Base-by-base conservation (phyloP, 2,888 invertebrate species). In the Synergus laeviventris region DNA sequence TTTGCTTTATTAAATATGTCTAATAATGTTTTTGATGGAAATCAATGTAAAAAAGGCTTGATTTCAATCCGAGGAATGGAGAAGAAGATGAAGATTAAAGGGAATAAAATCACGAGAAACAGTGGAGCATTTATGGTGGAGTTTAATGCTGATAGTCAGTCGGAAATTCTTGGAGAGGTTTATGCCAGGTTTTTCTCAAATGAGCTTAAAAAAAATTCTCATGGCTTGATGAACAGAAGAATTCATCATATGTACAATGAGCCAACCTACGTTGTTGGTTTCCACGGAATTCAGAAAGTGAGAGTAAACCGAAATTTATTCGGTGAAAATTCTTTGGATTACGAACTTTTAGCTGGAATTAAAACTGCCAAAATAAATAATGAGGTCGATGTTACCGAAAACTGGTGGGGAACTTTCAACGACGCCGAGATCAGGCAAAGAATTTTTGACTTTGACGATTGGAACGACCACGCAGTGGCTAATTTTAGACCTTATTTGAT, bases 381-480 rank as follows among this genome's bases (percentile, higher is more conserved):
- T 86, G 93, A 94, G 61, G 92, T 99, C 75, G 96, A 99, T 88
- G 98, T 97, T 0, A 94, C 94, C 12, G 96, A 97, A 90, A 99
- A 99, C 90, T 99, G 97, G 97, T 99, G 99, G 99, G 99, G 99
- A 14, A 95, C 95, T 3, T 92, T 92, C 0, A 93, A 95, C 75
- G 94, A 96, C 74, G 92, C 91, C 7, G 93, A 93, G 76, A 99
- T 99, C 75, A 94, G 94, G 84, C 93, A 94, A 74, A 93, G 94
- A 87, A 98, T 99, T 86, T 99, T 99, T 89, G 99, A 99, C 91
- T 99, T 99, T 91, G 98, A 99, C 89, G 99, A 99, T 89, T 99
- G 99, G 99, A 99, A 99, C 90, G 97, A 98, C 91, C 98, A 97
- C 90, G 98, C 98, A 0, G 94, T 98, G 74, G 99, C 98, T 0